Percentiles rank a stretch among this genome's conserved stretches.
Evolutionary conservation across 2,888 invertebrate species (phyloP).

Genomic region (Aleiodes leptofemur): DNA sequence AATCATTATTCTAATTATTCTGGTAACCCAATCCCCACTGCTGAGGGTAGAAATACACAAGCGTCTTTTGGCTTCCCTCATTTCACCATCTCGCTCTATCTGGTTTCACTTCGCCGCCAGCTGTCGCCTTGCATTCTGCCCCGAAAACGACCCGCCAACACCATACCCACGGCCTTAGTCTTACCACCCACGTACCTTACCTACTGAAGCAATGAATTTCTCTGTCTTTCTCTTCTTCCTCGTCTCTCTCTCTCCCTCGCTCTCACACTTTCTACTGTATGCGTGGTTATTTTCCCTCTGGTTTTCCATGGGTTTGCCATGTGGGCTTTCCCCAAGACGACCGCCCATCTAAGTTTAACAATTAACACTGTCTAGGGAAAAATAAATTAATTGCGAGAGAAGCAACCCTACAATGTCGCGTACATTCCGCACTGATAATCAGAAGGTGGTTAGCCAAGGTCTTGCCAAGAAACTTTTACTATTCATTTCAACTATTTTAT

Average conservation of each 20-base stretch:
- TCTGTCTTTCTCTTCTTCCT: conserved; percentile 40
- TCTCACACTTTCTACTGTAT: conserved; percentile 11
- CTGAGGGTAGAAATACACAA: conserved; percentile 48
- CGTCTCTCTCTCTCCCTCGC: neutral
- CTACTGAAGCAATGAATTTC: conserved; percentile 38
- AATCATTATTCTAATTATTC: conserved; percentile 73
- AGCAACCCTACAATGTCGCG: conserved; percentile 44
- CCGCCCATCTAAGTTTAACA: conserved; percentile 75
- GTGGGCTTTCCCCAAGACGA: conserved; percentile 63
- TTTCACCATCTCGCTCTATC: conserved; percentile 42
- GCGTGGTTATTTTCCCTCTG: neutral
- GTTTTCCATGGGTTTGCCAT: conserved; percentile 22
- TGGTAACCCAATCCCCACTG: conserved; percentile 69
- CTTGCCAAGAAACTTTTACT: neutral
- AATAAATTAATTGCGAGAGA: conserved; percentile 72
- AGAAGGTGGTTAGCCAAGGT: conserved; percentile 11
- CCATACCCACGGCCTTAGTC: conserved; percentile 30
- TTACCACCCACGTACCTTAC: conserved; percentile 15
- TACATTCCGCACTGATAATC: conserved; percentile 25
- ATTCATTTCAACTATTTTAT: neutral
- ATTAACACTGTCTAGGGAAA: conserved; percentile 71
- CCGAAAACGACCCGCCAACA: conserved; percentile 41
- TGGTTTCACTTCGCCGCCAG: conserved; percentile 57
- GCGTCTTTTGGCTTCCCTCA: conserved; percentile 50
- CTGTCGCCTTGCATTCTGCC: conserved; percentile 14